Conservation (phyloP, 2,888 invertebrate genomes). For the Dilophus febrilis region DNA sequence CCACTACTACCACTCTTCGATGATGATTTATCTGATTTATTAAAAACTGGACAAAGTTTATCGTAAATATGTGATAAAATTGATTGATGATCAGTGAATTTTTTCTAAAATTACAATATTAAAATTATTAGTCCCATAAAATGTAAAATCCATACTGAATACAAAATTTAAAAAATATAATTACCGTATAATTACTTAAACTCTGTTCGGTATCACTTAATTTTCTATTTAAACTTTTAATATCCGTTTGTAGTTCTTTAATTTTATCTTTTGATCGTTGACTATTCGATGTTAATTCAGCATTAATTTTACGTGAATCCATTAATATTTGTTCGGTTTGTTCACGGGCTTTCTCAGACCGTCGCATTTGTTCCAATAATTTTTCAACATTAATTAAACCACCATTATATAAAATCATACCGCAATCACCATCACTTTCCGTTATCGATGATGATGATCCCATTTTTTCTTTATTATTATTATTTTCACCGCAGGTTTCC, state of each 20-base stretch:
- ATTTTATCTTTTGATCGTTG: conserved; percentile 35
- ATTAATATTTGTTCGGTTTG: conserved; percentile 54
- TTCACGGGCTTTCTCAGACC: conserved; percentile 53
- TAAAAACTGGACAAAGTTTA: conserved; percentile 18
- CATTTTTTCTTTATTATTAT: too few relatives aligned
- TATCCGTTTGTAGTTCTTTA: conserved; percentile 40
- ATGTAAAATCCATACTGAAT: conserved; percentile 1
- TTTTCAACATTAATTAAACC: conserved; percentile 68
- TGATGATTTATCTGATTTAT: conserved; percentile 15
- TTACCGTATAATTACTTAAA: conserved; percentile 37
- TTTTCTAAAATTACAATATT: conserved; percentile 15
- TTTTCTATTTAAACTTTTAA: conserved; percentile 43
- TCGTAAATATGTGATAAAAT: conserved; percentile 19
- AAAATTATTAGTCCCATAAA: conserved; percentile 1
- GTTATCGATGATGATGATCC: conserved; percentile 15
- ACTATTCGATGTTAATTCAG: conserved; percentile 37
- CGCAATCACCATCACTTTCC: conserved; percentile 20
- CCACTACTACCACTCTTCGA: too few relatives aligned
- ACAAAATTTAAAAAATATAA: conserved; percentile 12
- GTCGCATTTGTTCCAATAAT: conserved; percentile 53
- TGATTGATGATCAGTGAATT: conserved; percentile 19
- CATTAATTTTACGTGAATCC: conserved; percentile 39
- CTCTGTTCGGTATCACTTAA: conserved; percentile 38
- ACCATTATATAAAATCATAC: conserved; percentile 60
- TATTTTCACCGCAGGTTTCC: too few relatives aligned